Evolutionary conservation across 2,888 invertebrate species (phyloP).

Genomic region (Strigamia transsilvanica): DNA sequence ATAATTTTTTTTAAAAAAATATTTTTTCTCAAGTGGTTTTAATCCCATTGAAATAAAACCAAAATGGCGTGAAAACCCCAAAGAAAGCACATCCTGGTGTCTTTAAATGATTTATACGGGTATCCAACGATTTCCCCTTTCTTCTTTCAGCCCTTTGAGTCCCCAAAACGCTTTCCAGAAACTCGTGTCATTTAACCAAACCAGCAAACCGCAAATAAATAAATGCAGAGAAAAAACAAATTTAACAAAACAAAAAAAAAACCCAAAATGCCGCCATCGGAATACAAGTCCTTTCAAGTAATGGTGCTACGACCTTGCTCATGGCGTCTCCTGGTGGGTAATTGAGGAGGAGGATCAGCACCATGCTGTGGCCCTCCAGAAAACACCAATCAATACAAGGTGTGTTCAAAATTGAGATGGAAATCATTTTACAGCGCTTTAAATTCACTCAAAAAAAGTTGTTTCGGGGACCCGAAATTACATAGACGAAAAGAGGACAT

Average conservation of each 20-base stretch:
- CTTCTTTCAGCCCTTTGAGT: neutral
- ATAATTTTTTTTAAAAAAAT: too few relatives aligned
- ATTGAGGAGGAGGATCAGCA: conserved; percentile 45
- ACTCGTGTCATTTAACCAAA: conserved; percentile 9
- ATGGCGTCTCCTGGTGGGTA: conserved; percentile 49
- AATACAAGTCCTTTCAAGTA: conserved; percentile 5
- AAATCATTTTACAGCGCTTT: conserved; percentile 28
- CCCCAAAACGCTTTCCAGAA: neutral
- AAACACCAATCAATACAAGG: conserved; percentile 43
- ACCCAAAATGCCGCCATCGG: neutral
- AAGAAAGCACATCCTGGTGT: too few relatives aligned
- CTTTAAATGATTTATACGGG: too few relatives aligned
- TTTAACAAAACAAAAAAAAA: too few relatives aligned
- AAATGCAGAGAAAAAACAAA: neutral
- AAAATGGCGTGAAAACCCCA: too few relatives aligned
- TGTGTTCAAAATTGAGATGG: conserved; percentile 16
- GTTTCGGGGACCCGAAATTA: neutral
- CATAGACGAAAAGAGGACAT: neutral
- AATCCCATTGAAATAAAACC: too few relatives aligned
- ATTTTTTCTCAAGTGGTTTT: too few relatives aligned
- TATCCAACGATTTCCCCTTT: neutral
- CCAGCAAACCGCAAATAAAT: conserved; percentile 41
- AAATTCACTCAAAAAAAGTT: neutral
- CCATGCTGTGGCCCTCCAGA: conserved; percentile 46
- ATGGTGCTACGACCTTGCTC: conserved; percentile 43